phyloP scores from a whole-genome alignment of 2,113 vertebrate genomes.

The Kobus ellipsiprymnus region DNA sequence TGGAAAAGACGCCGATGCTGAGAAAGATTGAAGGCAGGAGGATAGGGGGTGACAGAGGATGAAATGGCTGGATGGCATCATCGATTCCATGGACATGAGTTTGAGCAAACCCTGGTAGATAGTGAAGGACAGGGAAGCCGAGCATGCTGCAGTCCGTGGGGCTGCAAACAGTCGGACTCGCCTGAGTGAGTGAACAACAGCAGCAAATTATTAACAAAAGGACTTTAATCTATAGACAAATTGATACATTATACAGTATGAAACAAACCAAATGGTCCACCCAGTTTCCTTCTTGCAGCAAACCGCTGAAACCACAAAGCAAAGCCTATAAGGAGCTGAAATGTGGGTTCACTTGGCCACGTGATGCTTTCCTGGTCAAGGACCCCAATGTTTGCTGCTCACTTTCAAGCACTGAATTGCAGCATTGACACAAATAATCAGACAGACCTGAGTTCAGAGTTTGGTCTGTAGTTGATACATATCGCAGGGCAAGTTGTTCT shows the following conservation, averaged over 20 bases:
- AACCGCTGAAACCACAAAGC: rapidly evolving
- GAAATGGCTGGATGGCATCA: background rate
- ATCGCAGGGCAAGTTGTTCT: background rate
- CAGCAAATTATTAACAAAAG: background rate
- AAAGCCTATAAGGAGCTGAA: background rate
- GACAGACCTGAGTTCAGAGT: background rate
- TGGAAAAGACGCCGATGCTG: background rate
- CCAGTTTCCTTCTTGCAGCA: background rate
- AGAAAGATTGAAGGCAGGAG: background rate
- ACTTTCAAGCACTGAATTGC: background rate
- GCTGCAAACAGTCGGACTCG: rapidly evolving
- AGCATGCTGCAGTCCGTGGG: background rate
- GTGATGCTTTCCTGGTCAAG: background rate
- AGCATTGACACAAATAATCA: background rate
- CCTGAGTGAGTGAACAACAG: background rate
- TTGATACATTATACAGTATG: background rate
- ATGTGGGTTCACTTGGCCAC: no score
- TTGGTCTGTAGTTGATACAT: background rate
- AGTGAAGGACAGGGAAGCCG: background rate
- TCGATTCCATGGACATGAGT: background rate
- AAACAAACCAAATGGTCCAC: background rate
- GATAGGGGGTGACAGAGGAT: background rate
- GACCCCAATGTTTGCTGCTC: background rate
- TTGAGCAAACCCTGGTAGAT: background rate
- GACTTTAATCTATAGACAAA: background rate